Evolutionary conservation across 2,113 vertebrate species (phyloP), one percentile per base, ranked within the genome.

Genomic region (Semnornis frantzii): DNA sequence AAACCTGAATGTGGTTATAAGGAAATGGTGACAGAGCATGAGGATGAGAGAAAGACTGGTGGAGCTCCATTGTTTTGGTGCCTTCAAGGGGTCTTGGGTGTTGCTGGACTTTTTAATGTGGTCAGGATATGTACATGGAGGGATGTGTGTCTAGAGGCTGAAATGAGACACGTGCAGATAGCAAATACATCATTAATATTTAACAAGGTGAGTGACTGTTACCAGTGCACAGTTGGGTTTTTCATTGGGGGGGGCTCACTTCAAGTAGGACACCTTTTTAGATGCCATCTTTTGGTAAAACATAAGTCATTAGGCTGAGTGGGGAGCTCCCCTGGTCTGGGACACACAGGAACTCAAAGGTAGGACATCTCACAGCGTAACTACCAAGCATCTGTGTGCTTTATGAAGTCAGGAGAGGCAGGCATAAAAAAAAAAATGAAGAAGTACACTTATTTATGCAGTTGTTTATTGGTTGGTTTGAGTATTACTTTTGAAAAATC

Each of bases 181-280:
- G 87, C 83, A 90, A 80, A 88, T 9, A 34, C 6, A 89, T 14
- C n/a, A n/a, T 65, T 69, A 39, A 30, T 82, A 55, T 82, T 95
- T 90, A 37, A 30, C 37, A 37, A 71, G 46, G 69, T 30, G 27
- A 12, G 19, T 72, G 33, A 54, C 17, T 48, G 44, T 8, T 48
- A 54, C 17, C 37, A 44, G 1, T 5, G 9, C 44, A 44, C 33
- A n/a, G 12, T 8, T 21, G 20, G 18, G 15, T 34, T 87, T 82
- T 82, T 75, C 14, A 5, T 3, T 55, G 24, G 25, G 19, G 44
- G 44, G 20, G 42, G 31, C 48, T 91, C 30, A 10, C 7, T 70
- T 76, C 28, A 63, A 60, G n/a, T 27, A 30, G 57, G 75, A 25
- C 21, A 46, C 18, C 9, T 12, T 66, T 59, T 44, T 33, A 75